Percentiles rank a stretch among this genome's conserved stretches.
phyloP scores from a whole-genome alignment of 2,113 vertebrate species.

The Marmota monax region DNA sequence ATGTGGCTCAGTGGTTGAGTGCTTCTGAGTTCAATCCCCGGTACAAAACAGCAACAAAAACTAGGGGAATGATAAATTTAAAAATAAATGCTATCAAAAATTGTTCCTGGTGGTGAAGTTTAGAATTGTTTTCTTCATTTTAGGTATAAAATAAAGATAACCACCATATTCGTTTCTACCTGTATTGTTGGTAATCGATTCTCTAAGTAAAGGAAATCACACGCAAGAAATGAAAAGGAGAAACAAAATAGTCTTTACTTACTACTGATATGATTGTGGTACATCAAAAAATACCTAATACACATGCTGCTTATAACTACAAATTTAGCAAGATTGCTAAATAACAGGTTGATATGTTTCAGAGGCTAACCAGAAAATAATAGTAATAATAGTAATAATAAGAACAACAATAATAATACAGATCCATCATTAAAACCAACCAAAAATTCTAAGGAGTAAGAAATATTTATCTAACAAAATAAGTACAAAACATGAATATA shows the following conservation, averaged over 20 bases:
- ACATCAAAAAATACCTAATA: background rate
- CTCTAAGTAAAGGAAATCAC: background rate
- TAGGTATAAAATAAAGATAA: background rate
- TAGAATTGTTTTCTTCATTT: background rate
- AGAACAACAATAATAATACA: background rate
- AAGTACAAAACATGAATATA: background rate
- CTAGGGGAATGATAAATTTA: background rate
- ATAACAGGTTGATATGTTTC: background rate
- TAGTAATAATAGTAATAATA: background rate
- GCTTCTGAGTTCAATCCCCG: no score
- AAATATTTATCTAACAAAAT: constrained; percentile 12
- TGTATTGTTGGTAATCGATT: background rate
- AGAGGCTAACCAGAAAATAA: constrained; percentile 24
- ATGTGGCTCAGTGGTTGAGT: no score
- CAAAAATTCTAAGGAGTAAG: background rate
- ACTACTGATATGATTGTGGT: background rate
- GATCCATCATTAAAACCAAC: background rate
- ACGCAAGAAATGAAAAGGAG: background rate
- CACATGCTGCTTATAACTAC: background rate
- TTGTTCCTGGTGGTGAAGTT: background rate
- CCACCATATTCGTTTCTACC: background rate
- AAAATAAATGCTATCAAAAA: background rate
- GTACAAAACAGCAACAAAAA: background rate
- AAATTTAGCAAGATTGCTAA: constrained; percentile 7
- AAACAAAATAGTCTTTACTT: background rate